Conservation (phyloP, 2,797 vertebrate genomes). For the Artibeus jamaicensis region DNA sequence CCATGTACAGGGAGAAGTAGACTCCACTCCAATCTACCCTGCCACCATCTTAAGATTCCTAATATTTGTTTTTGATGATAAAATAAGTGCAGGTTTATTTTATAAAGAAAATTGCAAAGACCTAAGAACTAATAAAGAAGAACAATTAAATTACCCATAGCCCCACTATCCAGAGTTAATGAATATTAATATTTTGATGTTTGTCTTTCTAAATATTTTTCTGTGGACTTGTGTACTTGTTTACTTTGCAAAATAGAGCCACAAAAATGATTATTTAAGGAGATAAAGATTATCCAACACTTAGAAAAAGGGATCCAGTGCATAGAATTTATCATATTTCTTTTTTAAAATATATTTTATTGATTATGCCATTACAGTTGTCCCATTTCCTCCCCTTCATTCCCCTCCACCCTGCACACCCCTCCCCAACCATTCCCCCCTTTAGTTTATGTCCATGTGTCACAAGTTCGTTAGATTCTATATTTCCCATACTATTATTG, state of each 20-base stretch:
- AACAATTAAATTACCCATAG: background rate
- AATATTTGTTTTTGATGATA: background rate
- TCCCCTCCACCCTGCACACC: too few relatives aligned
- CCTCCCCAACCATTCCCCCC: too few relatives aligned
- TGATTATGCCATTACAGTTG: too few relatives aligned
- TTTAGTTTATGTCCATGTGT: too few relatives aligned
- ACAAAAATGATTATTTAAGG: background rate
- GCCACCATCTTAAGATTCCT: too few relatives aligned
- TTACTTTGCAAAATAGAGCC: background rate
- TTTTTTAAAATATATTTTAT: too few relatives aligned
- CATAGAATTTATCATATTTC: background rate
- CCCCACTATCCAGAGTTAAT: background rate
- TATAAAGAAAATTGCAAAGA: background rate
- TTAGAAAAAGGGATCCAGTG: background rate
- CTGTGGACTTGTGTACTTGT: background rate
- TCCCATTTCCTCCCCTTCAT: too few relatives aligned
- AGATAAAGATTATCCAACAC: background rate
- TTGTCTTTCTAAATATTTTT: constrained; percentile 4
- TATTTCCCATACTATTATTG: too few relatives aligned
- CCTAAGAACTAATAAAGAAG: background rate
- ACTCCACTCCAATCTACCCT: too few relatives aligned
- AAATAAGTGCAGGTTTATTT: background rate
- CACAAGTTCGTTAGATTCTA: too few relatives aligned
- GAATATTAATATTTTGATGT: background rate
- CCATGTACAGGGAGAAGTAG: too few relatives aligned